These are phyloP conservation scores for Gortyna flavago DNA, from an alignment of 2,888 invertebrate genomes.

Conservation along the genomic window DNA sequence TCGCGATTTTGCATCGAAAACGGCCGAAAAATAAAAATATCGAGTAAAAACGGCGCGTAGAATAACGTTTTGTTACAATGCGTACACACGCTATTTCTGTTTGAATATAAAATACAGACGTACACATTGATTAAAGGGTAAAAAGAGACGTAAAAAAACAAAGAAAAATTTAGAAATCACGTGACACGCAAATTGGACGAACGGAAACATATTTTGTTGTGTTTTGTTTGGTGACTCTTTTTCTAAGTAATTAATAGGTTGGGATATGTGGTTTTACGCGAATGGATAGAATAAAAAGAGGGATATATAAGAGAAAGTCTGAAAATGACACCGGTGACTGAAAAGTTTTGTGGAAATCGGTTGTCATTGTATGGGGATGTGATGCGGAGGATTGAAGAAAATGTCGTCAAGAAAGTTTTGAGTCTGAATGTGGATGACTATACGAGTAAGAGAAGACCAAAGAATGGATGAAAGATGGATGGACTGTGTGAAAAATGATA, in stretches of 20 bases:
- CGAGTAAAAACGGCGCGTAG: slow-evolving; percentile 20
- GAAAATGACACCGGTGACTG: neutral
- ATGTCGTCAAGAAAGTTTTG: no score
- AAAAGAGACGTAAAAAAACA: slow-evolving; percentile 60
- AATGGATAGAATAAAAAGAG: neutral
- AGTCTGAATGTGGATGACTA: neutral
- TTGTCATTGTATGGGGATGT: neutral
- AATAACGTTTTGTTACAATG: slow-evolving; percentile 47
- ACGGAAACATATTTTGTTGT: slow-evolving; percentile 35
- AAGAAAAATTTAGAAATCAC: slow-evolving; percentile 55
- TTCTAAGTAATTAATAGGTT: slow-evolving; percentile 21
- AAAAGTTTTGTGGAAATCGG: neutral
- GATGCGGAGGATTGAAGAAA: neutral
- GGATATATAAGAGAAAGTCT: neutral
- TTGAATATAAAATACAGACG: slow-evolving; percentile 65
- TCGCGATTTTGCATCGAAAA: slow-evolving; percentile 46
- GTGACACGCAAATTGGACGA: slow-evolving; percentile 59
- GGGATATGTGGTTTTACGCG: neutral
- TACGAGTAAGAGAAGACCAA: neutral
- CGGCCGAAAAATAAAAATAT: slow-evolving; percentile 34
- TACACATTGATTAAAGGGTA: slow-evolving; percentile 69
- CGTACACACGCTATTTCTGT: slow-evolving; percentile 47
- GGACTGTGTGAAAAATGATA: neutral
- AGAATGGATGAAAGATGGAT: neutral
- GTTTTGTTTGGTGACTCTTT: slow-evolving; percentile 18